Evolutionary conservation across 1,140 invertebrate genomes (phyloP).

Genomic region (Saxidomus purpurata): DNA sequence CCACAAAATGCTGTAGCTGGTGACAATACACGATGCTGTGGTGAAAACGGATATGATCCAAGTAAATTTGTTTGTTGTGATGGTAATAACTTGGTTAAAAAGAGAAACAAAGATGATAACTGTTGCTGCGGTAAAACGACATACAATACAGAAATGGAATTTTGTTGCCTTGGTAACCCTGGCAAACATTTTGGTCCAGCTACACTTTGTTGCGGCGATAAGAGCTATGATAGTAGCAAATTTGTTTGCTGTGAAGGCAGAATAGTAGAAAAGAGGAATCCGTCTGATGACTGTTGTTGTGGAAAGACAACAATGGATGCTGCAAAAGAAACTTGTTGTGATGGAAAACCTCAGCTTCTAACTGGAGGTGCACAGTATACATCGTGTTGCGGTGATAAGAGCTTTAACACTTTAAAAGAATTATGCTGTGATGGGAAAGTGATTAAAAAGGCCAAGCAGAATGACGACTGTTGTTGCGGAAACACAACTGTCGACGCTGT

Average conservation of each 20-base stretch:
- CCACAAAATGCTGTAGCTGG: constrained; percentile 44
- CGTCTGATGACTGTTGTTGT: constrained; percentile 62
- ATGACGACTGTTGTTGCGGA: constrained; percentile 65
- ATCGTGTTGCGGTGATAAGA: constrained; percentile 51
- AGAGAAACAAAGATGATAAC: constrained; percentile 44
- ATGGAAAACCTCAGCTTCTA: constrained; percentile 37
- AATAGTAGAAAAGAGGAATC: constrained; percentile 45
- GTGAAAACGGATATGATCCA: constrained; percentile 46
- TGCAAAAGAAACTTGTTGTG: constrained; percentile 51
- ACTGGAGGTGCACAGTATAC: constrained; percentile 42
- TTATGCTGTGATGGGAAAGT: constrained; percentile 57
- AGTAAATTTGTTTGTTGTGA: constrained; percentile 54
- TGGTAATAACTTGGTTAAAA: constrained; percentile 36
- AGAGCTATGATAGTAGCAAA: constrained; percentile 52
- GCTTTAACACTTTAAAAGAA: constrained; percentile 49
- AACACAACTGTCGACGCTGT: constrained; percentile 53
- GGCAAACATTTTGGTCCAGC: constrained; percentile 21
- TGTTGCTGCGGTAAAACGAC: constrained; percentile 64
- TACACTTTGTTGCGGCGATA: constrained; percentile 54
- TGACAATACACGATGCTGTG: constrained; percentile 51
- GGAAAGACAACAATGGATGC: constrained; percentile 65
- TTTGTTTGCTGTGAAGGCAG: constrained; percentile 54
- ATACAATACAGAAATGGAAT: constrained; percentile 52
- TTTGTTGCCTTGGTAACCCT: constrained; percentile 54
- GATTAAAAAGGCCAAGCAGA: constrained; percentile 12